A percentile compares a stretch with the other conserved stretches of the same genome.
These are phyloP conservation scores for Paelopatides confundens DNA, from an alignment of 53 echinoderm and acorn worm genomes.

Conservation along the genomic window DNA sequence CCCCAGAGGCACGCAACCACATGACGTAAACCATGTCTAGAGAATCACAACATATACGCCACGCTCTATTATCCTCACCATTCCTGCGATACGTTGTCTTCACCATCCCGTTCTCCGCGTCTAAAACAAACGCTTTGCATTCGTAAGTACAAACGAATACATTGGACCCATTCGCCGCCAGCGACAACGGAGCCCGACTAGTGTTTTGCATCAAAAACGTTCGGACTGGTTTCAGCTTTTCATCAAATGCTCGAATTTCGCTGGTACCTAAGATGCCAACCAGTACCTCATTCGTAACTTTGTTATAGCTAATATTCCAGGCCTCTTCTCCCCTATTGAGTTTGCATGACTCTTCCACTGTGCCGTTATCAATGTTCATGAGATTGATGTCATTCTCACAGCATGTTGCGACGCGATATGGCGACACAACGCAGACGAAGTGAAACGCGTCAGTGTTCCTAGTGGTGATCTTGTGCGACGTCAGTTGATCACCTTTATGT, in stretches of 20 bases:
- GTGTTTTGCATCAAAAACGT: not conserved
- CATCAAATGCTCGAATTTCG: constrained; percentile 6
- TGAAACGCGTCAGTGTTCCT: not conserved
- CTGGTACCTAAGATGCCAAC: constrained; percentile 18
- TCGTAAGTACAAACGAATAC: constrained; percentile 36
- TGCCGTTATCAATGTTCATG: constrained; percentile 23
- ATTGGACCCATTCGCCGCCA: not conserved
- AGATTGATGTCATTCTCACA: not conserved
- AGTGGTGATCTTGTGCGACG: not conserved
- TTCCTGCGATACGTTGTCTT: constrained; percentile 1
- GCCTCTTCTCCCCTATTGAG: constrained; percentile 13
- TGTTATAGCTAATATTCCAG: constrained; percentile 30
- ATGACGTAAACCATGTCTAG: constrained; percentile 27
- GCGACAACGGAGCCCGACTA: constrained; percentile 2
- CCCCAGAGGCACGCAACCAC: constrained; percentile 5
- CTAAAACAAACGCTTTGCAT: constrained; percentile 23
- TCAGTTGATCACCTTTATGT: not conserved
- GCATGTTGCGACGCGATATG: not conserved
- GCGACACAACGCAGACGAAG: constrained; percentile 13
- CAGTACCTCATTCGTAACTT: not conserved
- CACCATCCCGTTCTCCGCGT: not conserved
- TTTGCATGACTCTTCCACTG: not conserved
- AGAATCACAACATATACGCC: constrained; percentile 11
- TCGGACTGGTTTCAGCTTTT: not conserved
- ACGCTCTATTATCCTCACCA: constrained; percentile 15